These are phyloP conservation scores for Philypnodon macrostomus DNA, from an alignment of 2,797 vertebrate genomes.

Conservation along the genomic window DNA sequence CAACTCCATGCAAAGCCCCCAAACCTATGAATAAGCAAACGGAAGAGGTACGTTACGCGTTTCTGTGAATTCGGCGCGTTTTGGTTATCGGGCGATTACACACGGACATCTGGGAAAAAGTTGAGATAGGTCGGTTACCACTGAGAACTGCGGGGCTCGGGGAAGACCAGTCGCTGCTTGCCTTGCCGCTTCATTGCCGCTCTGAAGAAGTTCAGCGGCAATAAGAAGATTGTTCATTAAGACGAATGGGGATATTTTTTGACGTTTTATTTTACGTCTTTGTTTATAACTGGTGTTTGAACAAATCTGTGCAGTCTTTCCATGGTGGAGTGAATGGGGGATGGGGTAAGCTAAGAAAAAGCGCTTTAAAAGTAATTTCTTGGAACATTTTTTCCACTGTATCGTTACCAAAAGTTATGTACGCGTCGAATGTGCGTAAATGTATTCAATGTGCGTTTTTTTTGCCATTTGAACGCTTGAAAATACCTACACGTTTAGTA, in stretches of 20 bases:
- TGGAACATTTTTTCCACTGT: slow-evolving; percentile 2
- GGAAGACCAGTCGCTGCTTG: slow-evolving; percentile 29
- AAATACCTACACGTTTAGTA: slow-evolving; percentile 3
- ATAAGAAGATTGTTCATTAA: background rate
- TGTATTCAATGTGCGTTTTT: background rate
- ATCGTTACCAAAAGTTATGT: background rate
- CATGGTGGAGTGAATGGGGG: slow-evolving; percentile 73
- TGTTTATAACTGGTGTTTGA: slow-evolving; percentile 3
- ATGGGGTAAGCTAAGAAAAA: slow-evolving; percentile 60
- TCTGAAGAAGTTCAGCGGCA: slow-evolving; percentile 39
- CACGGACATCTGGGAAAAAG: slow-evolving; percentile 52
- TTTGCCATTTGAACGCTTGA: background rate
- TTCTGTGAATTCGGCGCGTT: background rate
- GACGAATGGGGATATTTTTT: no score
- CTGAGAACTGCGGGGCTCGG: slow-evolving; percentile 39
- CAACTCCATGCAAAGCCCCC: slow-evolving; percentile 74
- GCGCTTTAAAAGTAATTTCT: slow-evolving; percentile 41
- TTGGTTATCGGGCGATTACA: background rate
- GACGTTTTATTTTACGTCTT: no score
- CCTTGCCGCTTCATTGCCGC: slow-evolving; percentile 11
- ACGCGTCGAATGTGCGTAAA: rapidly evolving
- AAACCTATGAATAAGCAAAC: slow-evolving; percentile 51
- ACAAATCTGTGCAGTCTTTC: slow-evolving; percentile 46
- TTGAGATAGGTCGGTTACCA: slow-evolving; percentile 38
- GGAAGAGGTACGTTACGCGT: slow-evolving; percentile 66